Conservation (phyloP, 2,113 vertebrate species). For the Daphoenositta chrysoptera region DNA sequence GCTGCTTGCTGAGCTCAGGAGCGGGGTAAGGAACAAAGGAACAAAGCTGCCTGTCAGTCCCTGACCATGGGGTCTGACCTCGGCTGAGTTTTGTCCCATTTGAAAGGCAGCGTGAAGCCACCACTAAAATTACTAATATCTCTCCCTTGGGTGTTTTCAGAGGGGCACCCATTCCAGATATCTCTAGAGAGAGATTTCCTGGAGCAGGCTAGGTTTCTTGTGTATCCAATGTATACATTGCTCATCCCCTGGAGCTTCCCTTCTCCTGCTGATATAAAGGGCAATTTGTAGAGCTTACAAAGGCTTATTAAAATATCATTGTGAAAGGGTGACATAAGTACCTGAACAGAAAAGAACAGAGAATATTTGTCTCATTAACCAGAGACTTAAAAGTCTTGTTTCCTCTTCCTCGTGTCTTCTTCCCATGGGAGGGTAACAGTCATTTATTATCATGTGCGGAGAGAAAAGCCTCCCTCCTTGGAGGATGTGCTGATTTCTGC, state of each 20-base stretch:
- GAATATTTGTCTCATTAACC: not conserved
- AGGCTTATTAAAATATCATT: constrained; percentile 12
- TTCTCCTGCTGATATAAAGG: not conserved
- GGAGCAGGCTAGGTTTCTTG: not conserved
- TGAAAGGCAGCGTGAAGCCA: not conserved
- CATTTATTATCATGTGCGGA: not conserved
- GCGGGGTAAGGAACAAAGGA: not conserved
- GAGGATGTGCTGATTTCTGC: not conserved
- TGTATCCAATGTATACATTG: not conserved
- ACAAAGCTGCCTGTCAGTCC: not conserved
- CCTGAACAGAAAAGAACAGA: not conserved
- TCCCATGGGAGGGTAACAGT: not conserved
- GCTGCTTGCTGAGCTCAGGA: not conserved
- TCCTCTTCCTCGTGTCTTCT: not conserved
- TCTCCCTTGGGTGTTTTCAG: not conserved
- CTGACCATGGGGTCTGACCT: not conserved
- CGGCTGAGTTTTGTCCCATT: not conserved
- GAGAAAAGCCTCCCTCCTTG: not conserved
- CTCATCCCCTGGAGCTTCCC: constrained; percentile 13
- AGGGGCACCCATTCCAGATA: not conserved
- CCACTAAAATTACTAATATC: not conserved
- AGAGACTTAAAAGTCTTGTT: not conserved
- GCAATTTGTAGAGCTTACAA: constrained; percentile 23
- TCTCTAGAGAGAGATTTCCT: not conserved
- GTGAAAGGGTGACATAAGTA: not conserved